Percentiles rank a stretch among this genome's conserved stretches.
These are phyloP conservation scores for Planiliza haematocheilus DNA, from an alignment of 2,113 vertebrate species.

Conservation along the genomic window DNA sequence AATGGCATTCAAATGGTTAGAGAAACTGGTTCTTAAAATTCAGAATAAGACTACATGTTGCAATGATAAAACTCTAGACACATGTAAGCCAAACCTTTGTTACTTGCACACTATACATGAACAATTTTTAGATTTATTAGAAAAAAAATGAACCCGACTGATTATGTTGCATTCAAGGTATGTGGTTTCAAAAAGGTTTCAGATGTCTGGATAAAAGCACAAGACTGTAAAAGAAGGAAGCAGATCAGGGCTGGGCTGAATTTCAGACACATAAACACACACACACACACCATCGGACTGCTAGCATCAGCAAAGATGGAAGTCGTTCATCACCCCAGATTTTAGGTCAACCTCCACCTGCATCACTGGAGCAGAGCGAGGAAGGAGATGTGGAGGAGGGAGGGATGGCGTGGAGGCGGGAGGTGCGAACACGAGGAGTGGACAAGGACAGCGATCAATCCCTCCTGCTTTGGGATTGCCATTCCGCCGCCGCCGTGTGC, in stretches of 20 bases:
- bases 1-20: too few relatives aligned
- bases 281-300: conserved; percentile 30
- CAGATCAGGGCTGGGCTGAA: conserved; percentile 2
- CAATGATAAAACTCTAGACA: too few relatives aligned
- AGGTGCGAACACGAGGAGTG: conserved; percentile 15
- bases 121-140: too few relatives aligned
- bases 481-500: neutral
- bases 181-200: neutral
- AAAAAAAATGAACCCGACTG: too few relatives aligned
- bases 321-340: conserved; percentile 81
- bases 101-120: neutral
- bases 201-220: neutral
- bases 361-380: conserved; percentile 61
- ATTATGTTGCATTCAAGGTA: neutral
- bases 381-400: conserved; percentile 17
- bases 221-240: conserved; percentile 1
- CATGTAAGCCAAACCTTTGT: neutral
- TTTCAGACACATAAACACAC: conserved; percentile 14
- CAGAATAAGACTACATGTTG: too few relatives aligned
- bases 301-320: conserved; percentile 65
- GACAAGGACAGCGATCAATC: conserved; percentile 58
- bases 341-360: conserved; percentile 79
- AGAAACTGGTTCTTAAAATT: too few relatives aligned
- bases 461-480: conserved; percentile 4
- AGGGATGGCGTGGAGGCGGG: conserved; percentile 26